These are phyloP conservation scores for Lutjanus argentimaculatus DNA, from an alignment of 2,797 vertebrate genomes.

Conservation along the genomic window DNA sequence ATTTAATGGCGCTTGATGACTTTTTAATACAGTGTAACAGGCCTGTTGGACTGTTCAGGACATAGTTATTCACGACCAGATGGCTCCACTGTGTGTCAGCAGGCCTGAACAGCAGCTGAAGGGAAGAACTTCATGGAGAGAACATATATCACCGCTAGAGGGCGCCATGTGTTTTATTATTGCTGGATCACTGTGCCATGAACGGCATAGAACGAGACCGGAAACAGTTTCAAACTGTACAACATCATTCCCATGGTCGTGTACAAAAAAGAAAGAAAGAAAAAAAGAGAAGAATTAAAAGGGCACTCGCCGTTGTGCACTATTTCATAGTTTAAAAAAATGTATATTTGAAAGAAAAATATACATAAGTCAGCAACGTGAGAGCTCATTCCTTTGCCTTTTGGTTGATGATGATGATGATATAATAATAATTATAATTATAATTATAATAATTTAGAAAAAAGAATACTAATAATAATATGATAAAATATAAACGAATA, in stretches of 20 bases:
- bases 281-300: not conserved
- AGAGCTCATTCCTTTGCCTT: too few relatives aligned
- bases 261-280: slow-evolving; percentile 30
- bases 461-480: too few relatives aligned
- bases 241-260: slow-evolving; percentile 47
- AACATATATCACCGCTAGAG: not conserved
- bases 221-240: slow-evolving; percentile 54
- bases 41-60: fast-evolving
- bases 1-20: not conserved
- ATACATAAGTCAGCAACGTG: too few relatives aligned
- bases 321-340: slow-evolving; percentile 1
- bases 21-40: not conserved
- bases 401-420: too few relatives aligned
- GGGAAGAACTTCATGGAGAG: fast-evolving
- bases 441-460: too few relatives aligned
- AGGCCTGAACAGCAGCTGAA: slow-evolving; percentile 21
- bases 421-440: too few relatives aligned
- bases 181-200: not conserved
- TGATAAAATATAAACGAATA: too few relatives aligned
- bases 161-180: slow-evolving; percentile 14
- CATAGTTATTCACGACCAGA: not conserved
- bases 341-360: too few relatives aligned
- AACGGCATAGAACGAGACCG: slow-evolving; percentile 42
- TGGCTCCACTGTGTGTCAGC: slow-evolving; percentile 56
- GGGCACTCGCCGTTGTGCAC: not conserved